A percentile compares a stretch with the other conserved stretches of the same genome.
Conservation (phyloP, 2,888 invertebrate species). For the Eudasyphora cyanicolor region DNA sequence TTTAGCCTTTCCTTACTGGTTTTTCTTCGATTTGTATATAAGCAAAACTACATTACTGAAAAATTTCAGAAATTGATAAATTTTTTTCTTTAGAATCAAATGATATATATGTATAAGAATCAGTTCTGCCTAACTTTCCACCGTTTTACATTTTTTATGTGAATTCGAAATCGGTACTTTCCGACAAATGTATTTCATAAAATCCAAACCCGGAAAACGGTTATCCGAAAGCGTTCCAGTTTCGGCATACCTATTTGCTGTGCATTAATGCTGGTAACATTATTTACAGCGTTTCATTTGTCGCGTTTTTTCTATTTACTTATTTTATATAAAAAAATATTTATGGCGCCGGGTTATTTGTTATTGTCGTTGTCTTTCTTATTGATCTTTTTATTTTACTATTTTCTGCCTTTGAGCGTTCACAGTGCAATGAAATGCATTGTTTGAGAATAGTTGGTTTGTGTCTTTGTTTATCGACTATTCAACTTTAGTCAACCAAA, state of each 20-base stretch:
- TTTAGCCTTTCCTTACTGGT: no score
- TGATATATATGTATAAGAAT: no score
- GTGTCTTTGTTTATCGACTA: slow-evolving; percentile 39
- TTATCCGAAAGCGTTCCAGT: neutral
- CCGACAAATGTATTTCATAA: no score
- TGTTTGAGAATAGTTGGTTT: slow-evolving; percentile 35
- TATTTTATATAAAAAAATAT: slow-evolving; percentile 21
- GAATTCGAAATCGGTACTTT: no score
- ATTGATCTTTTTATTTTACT: slow-evolving; percentile 11
- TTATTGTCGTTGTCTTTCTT: no score
- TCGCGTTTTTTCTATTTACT: neutral
- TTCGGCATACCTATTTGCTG: neutral
- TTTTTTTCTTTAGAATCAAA: no score
- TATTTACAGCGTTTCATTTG: neutral
- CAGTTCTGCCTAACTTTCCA: no score
- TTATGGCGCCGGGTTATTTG: slow-evolving; percentile 49
- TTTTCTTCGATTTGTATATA: no score
- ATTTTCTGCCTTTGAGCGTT: slow-evolving; percentile 13
- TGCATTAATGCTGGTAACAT: neutral
- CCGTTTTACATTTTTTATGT: no score
- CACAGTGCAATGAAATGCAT: slow-evolving; percentile 36
- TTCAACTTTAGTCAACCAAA: slow-evolving; percentile 29
- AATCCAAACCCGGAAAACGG: no score
- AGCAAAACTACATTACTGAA: no score
- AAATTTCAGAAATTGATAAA: no score